Conservation (phyloP, 2,797 vertebrate species). For the Silurus aristotelis region DNA sequence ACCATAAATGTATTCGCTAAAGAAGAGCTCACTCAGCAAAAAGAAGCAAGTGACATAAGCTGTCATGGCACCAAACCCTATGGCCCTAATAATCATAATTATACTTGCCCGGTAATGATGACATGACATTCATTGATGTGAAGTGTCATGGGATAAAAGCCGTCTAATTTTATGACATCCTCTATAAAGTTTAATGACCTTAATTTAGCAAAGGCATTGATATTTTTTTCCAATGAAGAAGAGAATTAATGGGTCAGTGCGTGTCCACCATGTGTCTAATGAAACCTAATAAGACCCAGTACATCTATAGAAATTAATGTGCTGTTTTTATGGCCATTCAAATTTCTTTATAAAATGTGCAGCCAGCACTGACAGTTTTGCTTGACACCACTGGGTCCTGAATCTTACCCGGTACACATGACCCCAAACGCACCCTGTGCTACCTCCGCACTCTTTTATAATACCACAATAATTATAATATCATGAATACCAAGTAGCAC, state of each 20-base stretch:
- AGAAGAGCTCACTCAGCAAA: background rate
- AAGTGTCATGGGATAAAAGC: background rate
- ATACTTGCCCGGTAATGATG: background rate
- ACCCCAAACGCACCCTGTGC: background rate
- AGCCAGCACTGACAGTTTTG: background rate
- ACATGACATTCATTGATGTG: background rate
- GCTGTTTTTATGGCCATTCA: background rate
- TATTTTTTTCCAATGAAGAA: background rate
- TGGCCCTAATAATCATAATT: background rate
- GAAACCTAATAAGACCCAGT: background rate
- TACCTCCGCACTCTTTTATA: constrained; percentile 18
- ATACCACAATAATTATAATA: constrained; percentile 30
- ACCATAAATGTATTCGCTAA: background rate
- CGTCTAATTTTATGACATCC: background rate
- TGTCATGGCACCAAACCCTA: background rate
- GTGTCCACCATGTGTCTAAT: background rate
- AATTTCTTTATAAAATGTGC: background rate
- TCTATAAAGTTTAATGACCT: background rate
- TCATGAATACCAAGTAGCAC: constrained; percentile 12
- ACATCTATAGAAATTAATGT: background rate
- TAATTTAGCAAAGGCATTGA: background rate
- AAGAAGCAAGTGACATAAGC: background rate
- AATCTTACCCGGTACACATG: background rate
- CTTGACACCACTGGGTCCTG: background rate
- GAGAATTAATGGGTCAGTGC: background rate